Evolutionary conservation across 1,140 invertebrate species (phyloP), one percentile per base, ranked within the genome.

Genomic region (Panulirus ornatus): DNA sequence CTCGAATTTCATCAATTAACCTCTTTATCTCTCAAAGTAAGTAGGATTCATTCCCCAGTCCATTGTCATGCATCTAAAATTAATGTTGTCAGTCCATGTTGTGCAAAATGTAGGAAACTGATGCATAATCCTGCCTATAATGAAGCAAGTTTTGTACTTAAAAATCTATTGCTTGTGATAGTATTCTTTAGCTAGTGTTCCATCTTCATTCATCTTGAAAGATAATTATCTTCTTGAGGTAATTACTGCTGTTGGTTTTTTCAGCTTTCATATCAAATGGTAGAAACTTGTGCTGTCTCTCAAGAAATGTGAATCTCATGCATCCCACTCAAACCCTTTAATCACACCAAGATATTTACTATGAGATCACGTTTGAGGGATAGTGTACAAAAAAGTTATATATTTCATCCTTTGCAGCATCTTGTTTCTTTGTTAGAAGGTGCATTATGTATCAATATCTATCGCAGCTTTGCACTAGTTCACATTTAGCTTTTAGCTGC

Each of bases 121-220:
- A 89, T 75, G 88, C 88, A 89, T 89, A 89, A 89, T 83, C 88
- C 88, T 89, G 88, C 81, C 88, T 89, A 51, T 75, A 86, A 30
- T 78, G 84, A 86, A 86, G 42, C 70, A 86, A 89, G 81, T 89
- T 84, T 44, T 83, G 88, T 89, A 89, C 88, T 89, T 89, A 89
- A 88, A 79, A 89, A 63, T 84, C 88, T 89, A 83, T 88, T 89
- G 88, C 88, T 89, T 89, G 88, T 83, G 79, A 89, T 89, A 51
- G 88, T 83, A 58, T 54, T 76, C 78, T 82, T 70, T 89, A 89
- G 88, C 88, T 89, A 73, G 88, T 89, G 82, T 66, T 89, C 73
- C 79, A 84, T 89, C 79, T 89, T 47, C 71, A 89, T 75, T 89
- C 88, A 89, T 89, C 88, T 89, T 83, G 66, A 58, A 75, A 75